A percentile compares a stretch with the other conserved stretches of the same genome.
phyloP scores from a whole-genome alignment of 2,797 vertebrate genomes.

The Parauchenoglanis punctatus region DNA sequence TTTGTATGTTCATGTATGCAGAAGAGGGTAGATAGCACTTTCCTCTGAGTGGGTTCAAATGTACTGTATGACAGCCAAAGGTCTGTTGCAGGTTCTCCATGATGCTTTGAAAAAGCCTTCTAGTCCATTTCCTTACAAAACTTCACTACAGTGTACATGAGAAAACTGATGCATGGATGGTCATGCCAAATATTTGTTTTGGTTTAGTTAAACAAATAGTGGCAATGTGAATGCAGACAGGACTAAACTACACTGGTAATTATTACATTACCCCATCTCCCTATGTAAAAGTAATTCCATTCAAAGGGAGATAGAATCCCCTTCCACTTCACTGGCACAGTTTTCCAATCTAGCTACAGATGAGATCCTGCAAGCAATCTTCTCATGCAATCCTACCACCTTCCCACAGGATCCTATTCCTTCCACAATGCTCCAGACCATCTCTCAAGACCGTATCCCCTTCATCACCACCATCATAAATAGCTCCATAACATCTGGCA shows the following conservation, averaged over 20 bases:
- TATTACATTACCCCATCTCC: neutral
- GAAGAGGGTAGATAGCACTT: neutral
- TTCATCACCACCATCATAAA: too few species aligned
- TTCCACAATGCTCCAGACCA: too few species aligned
- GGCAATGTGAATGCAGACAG: neutral
- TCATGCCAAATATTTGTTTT: neutral
- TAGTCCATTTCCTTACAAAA: neutral
- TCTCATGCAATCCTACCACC: too few species aligned
- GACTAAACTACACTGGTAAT: neutral
- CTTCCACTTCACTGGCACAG: too few species aligned
- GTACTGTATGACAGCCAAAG: neutral
- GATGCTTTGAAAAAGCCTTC: neutral
- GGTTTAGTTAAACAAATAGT: slow-evolving; percentile 1
- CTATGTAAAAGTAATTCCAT: neutral
- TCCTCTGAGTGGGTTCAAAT: neutral
- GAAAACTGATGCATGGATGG: neutral
- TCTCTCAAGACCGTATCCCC: too few species aligned
- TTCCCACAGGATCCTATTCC: too few species aligned
- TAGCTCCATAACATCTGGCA: too few species aligned
- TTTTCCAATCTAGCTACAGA: too few species aligned
- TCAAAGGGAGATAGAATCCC: neutral
- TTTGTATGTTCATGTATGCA: neutral
- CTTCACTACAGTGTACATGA: neutral
- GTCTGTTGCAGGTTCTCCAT: neutral
- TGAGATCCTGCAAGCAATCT: too few species aligned